Evolutionary conservation across 2,888 invertebrate species (phyloP), one percentile per base, ranked within the genome.

Genomic region (Himalopsyche anomala): DNA sequence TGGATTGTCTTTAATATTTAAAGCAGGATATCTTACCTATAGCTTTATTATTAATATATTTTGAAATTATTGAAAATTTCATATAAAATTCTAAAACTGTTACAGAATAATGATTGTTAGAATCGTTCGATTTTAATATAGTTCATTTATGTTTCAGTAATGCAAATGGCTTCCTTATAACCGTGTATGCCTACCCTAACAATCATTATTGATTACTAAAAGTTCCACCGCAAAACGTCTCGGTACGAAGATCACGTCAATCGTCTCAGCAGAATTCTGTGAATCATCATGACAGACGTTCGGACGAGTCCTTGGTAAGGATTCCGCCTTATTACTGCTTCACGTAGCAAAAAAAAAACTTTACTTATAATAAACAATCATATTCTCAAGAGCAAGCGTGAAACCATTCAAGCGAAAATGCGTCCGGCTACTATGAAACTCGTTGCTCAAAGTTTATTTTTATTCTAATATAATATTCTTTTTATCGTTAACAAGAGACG

Each of bases 241-340:
- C 62, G 62, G 62, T 62, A 62, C 62, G 62, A 4, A 62, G 62
- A 62, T 19, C 62, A 62, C 62, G 62, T 62, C 62, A 62, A 62
- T 62, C 62, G 62, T 62, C 62, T 62, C 62, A 62, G 28, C 62
- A 80, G 80, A 80, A 80, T 40, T 80, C 80, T 40, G 80, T 83
- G 80, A 54, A 85, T 83, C 85, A 83, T 40, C 62, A 80, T 51
- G 19, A 38, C 55, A 38, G 62, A 62, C 62, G 62, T 28, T 81
- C 38, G n/a, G 80, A 42, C 5, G 45, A 56, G 85, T 85, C 85
- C 85, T 85, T 85, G 85, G n/a, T 54, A 80, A 85, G 42, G 85
- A 85, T 85, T 85, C 83, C 82, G 80, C 83, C 83, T 38, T 79
- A 80, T 62, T 62, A 62, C 62, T 62, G 28, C 62, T 62, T 62